Evolutionary conservation across 1,140 invertebrate species (phyloP), one percentile per base, ranked within the genome.

Genomic region (Batillaria attramentaria): DNA sequence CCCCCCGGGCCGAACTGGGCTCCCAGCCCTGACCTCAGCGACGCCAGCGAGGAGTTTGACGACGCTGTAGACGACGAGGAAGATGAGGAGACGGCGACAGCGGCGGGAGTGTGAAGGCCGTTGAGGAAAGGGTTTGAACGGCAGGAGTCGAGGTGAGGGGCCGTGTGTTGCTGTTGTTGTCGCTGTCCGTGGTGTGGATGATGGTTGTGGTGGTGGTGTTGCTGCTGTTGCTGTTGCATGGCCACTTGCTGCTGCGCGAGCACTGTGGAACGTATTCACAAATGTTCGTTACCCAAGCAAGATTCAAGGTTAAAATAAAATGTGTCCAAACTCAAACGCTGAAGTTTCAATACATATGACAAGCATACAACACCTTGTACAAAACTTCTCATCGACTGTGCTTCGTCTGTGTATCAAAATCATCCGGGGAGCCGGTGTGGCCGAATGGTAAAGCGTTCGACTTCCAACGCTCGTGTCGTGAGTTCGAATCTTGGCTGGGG

Each of bases 181-280:
- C 57, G 73, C 31, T 57, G 80, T n/a, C 37, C 43, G n/a, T 68
- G 70, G 10, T 75, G 74, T 24, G 24, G 39, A 50, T 77, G 33
- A 6, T 70, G 42, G 10, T 62, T 13, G 39, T 65, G 73, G 35
- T 72, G 65, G 39, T 78, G 35, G 65, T 66, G 42, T 46, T 72
- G 28, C 33, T 42, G 46, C n/a, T 75, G 37, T 1, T 46, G 33
- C 31, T 80, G 75, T 28, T 80, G 65, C 20, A 35, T 43, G 20
- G 35, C 33, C 42, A 31, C 1, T 62, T 84, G 85, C 60, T 87
- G 86, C 50, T 89, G 87, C 16, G 86, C 86, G 16, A 84, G 78
- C 33, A 90, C 77, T 1, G 86, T n/a, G n/a, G n/a, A n/a, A n/a
- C n/a, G n/a, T n/a, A n/a, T n/a, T n/a, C n/a, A n/a, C n/a, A n/a